These are phyloP conservation scores for Mustelus asterias DNA, from an alignment of 2,113 vertebrate genomes.

Conservation along the genomic window DNA sequence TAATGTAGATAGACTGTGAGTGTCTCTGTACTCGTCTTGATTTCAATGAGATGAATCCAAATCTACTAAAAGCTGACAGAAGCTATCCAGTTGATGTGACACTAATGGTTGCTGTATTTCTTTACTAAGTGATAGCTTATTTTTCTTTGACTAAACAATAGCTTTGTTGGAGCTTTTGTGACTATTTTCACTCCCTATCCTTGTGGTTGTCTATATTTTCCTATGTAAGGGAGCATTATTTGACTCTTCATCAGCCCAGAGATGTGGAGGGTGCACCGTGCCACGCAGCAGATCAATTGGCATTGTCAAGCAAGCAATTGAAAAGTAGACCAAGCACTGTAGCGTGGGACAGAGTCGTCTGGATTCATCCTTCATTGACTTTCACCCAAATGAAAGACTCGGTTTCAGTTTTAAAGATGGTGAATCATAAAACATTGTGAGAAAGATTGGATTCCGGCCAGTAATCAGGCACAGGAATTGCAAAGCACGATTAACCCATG, in stretches of 20 bases:
- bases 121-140: background rate
- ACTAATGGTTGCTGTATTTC: background rate
- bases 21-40: background rate
- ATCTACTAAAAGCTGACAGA: background rate
- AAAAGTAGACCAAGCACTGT: background rate
- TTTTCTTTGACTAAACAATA: background rate
- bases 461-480: background rate
- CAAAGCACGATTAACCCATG: background rate
- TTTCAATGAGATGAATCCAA: background rate
- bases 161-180: background rate
- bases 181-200: background rate
- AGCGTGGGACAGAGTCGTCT: background rate
- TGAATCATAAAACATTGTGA: background rate
- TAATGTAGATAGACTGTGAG: background rate
- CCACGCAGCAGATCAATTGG: background rate
- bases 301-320: slow-evolving; percentile 13
- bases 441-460: background rate
- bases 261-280: background rate
- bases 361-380: background rate
- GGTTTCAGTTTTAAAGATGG: background rate
- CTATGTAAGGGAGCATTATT: background rate
- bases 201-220: background rate
- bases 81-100: background rate
- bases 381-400: background rate
- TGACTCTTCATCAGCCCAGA: background rate